Evolutionary conservation across 2,113 vertebrate species (phyloP), one percentile per base, ranked within the genome.

Genomic region (Geothlypis trichas): DNA sequence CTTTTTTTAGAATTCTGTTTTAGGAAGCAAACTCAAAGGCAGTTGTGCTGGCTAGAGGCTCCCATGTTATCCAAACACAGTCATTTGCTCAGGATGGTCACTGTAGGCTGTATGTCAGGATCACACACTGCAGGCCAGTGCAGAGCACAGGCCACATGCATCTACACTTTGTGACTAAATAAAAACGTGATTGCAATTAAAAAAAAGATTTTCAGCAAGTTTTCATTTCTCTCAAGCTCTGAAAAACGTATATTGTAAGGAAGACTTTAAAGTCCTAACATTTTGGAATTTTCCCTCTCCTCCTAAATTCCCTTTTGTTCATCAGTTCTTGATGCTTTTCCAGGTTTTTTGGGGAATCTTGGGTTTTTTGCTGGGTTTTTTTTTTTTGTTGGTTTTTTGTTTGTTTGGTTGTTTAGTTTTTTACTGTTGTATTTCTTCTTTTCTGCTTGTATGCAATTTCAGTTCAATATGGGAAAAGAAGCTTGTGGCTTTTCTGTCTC

Each of bases 41-140:
- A 67, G 21, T 30, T 51, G 41, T 19, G 12, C 28, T 13, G 61
- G 21, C 41, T 72, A 21, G 51, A 19, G 86, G 27, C 8, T 35
- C 30, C 31, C 13, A 8, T 19, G 3, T 52, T 85, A 44, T 42
- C 47, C 41, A 4, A 13, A 11, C 1, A 2, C 37, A 20, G 5
- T 17, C 0, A 0, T 55, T 86, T 66, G 28, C 24, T 71, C 41
- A 59, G 21, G 27, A 12, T 10, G 24, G 47, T 39, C 0, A 1
- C 58, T 30, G 61, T 9, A 86, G 55, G n/a, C n/a, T 66, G 22
- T 13, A 44, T 2, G 1, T 41, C 44, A 51, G 65, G 35, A 63
- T 62, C 46, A 49, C 41, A 54, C 20, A 6, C 16, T 62, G 19
- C 10, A 91, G 26, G 39, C 28, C 35, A 72, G 23, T 33, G 26